Percentiles rank a stretch among this genome's conserved stretches.
Evolutionary conservation across 2,888 invertebrate genomes (phyloP).

Genomic region (Chromoteleia sp.): DNA sequence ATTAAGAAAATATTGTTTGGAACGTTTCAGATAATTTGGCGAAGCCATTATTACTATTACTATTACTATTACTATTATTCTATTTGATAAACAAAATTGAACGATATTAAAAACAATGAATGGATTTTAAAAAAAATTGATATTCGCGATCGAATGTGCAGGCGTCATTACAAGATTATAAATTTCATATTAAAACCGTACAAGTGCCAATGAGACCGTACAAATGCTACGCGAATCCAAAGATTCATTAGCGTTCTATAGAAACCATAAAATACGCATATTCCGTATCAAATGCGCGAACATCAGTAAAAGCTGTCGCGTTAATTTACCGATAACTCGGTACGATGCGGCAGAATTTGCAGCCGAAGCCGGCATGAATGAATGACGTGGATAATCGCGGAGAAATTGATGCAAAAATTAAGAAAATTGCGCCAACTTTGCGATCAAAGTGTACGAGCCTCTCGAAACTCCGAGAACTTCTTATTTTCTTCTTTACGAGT

Average conservation of each 20-base stretch:
- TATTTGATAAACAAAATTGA: neutral
- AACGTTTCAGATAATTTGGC: too few relatives aligned
- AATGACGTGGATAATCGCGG: conserved; percentile 1
- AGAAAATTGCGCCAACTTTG: neutral
- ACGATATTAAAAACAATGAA: neutral
- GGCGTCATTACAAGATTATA: conserved; percentile 42
- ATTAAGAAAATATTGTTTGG: too few relatives aligned
- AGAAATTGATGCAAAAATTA: neutral
- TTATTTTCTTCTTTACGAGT: neutral
- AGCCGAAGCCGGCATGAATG: neutral
- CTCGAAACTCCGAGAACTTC: neutral
- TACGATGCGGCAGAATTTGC: neutral
- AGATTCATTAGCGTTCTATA: conserved; percentile 53
- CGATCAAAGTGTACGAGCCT: neutral
- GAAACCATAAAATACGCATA: conserved; percentile 48
- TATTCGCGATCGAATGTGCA: neutral
- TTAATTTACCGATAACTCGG: conserved; percentile 35
- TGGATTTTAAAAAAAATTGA: conserved; percentile 3
- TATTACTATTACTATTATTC: too few relatives aligned
- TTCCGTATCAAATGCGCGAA: conserved; percentile 32
- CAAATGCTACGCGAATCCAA: conserved; percentile 45
- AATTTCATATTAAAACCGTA: conserved; percentile 58
- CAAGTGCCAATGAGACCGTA: conserved; percentile 41
- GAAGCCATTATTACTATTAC: neutral
- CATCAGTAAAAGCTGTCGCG: conserved; percentile 24